Conservation (phyloP, 2,888 invertebrate genomes). For the Geotrupes spiniger region DNA sequence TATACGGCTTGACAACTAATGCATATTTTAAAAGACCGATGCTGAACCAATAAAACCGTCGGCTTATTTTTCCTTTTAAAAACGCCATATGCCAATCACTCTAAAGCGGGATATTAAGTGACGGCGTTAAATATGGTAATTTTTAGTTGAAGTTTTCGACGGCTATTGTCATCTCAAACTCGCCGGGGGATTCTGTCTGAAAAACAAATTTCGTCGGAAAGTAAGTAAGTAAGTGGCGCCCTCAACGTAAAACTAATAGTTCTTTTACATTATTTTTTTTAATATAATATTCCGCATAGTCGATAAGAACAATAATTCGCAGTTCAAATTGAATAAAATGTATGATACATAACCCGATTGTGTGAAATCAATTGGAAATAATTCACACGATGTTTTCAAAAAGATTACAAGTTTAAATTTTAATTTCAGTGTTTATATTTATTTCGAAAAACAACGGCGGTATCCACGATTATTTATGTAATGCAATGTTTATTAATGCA, state of each 20-base stretch:
- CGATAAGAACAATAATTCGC: conserved; percentile 1
- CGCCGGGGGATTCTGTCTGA: neutral
- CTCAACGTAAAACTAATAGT: neutral
- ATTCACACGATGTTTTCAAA: no score
- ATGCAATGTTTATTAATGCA: no score
- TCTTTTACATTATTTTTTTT: neutral
- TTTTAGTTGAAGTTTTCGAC: neutral
- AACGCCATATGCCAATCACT: conserved; percentile 2
- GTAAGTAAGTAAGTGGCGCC: no score
- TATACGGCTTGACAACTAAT: conserved; percentile 5
- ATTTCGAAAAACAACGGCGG: no score
- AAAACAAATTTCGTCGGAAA: neutral
- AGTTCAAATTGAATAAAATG: no score
- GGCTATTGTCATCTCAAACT: neutral
- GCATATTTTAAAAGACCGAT: conserved; percentile 5
- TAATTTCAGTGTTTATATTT: no score
- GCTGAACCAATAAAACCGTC: conserved; percentile 3
- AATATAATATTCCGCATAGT: conserved; percentile 4
- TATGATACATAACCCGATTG: no score
- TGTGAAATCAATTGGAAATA: no score
- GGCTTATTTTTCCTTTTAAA: neutral
- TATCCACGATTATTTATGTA: no score
- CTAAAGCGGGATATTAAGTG: neutral
- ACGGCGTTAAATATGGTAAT: conserved; percentile 1
- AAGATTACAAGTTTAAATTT: no score